Evolutionary conservation across 2,113 vertebrate genomes (phyloP), one percentile per base, ranked within the genome.

Genomic region (Salvelinus namaycush): DNA sequence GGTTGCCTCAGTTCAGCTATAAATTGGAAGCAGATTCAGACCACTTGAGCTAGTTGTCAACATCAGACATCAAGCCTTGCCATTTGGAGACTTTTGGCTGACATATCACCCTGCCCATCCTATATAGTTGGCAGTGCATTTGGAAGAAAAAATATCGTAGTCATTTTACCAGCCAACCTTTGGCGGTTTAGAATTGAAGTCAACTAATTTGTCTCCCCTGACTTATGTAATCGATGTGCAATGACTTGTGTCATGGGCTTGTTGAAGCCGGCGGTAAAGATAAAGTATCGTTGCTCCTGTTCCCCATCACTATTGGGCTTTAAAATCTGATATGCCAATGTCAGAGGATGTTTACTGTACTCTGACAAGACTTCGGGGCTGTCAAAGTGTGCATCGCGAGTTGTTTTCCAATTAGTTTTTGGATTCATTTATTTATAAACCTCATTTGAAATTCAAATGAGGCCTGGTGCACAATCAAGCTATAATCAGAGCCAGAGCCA

Each of bases 301-400:
- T 82, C 68, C 77, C 69, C 70, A 76, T 80, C 76, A 75, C 79
- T 26, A 74, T 72, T 73, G 27, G 44, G 49, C 77, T 70, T 68
- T 83, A 73, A 65, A 71, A 77, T 70, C 49, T 71, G 68, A 83
- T 79, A 69, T 75, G 72, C 70, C 60, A 44, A 70, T 77, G 66
- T 90, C 79, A 75, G 65, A 77, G 78, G 76, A 59, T 85, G 78
- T 87, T 88, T 87, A 80, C 82, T 89, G 69, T 59, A 65, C 31
- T 69, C 75, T 84, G 76, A 85, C 79, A 82, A 76, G 67, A 80
- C 75, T 65, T 72, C 70, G 13, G 34, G 71, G 66, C 76, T 80
- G 83, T 81, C 82, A 74, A 51, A 44, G 78, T 51, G 60, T 70
- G 62, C 34, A 57, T 64, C 78, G 78, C 65, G 12, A 79, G 48